phyloP scores from a whole-genome alignment of 2,113 vertebrate genomes.

The Labeo catla region DNA sequence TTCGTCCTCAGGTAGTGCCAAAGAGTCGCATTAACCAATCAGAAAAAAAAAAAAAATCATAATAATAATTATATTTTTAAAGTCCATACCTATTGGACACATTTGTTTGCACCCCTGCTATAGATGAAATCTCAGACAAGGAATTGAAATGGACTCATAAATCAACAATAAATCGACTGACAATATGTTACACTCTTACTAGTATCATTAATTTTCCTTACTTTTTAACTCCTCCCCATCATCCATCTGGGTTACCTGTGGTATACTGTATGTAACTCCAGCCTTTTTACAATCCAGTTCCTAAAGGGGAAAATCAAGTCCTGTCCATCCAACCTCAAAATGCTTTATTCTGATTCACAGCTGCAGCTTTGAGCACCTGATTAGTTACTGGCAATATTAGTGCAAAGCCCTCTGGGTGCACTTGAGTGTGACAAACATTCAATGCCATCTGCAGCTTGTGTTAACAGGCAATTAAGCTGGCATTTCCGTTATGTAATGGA shows the following conservation, averaged over 20 bases:
- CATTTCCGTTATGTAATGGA: constrained; percentile 28
- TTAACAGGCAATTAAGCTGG: constrained; percentile 28
- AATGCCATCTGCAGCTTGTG: constrained; percentile 23
- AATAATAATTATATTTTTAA: too few relatives aligned
- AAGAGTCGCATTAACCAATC: too few relatives aligned
- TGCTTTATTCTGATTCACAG: constrained; percentile 2
- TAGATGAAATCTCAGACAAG: too few relatives aligned
- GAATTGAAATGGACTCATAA: not conserved
- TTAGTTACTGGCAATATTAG: constrained; percentile 32
- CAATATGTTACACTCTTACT: not conserved
- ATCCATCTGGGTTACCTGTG: not conserved
- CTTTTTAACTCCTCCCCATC: not conserved
- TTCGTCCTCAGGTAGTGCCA: too few relatives aligned
- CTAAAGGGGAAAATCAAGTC: not conserved
- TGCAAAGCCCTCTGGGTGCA: constrained; percentile 33
- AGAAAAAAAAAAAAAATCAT: too few relatives aligned
- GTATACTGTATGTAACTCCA: not conserved
- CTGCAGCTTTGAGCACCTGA: constrained; percentile 22
- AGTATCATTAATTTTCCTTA: not conserved
- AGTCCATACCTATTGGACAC: too few relatives aligned
- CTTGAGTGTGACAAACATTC: constrained; percentile 26
- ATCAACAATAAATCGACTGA: not conserved
- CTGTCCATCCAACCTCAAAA: not conserved
- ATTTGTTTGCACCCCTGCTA: too few relatives aligned
- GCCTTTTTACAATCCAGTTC: not conserved